Percentiles rank a stretch among this genome's conserved stretches.
Evolutionary conservation across 2,888 invertebrate genomes (phyloP).

Genomic region (Azorinus chamasolen): DNA sequence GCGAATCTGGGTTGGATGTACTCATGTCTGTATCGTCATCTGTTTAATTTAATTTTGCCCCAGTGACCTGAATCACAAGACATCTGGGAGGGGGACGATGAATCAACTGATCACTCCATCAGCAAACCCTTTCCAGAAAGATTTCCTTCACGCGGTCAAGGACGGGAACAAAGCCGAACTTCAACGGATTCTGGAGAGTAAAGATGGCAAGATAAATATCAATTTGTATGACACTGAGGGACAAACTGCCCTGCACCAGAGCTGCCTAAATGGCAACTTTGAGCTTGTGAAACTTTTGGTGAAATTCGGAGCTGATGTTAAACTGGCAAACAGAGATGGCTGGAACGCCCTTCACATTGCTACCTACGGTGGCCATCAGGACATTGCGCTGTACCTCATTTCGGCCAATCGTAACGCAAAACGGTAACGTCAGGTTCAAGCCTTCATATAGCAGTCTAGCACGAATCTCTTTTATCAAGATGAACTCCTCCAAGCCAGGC

Average conservation of each 20-base stretch:
- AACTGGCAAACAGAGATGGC: conserved; percentile 86
- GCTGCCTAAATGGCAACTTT: conserved; percentile 86
- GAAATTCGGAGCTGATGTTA: conserved; percentile 86
- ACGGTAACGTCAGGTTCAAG: conserved; percentile 28
- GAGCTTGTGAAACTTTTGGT: conserved; percentile 86
- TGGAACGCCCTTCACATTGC: conserved; percentile 86
- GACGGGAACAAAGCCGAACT: conserved; percentile 84
- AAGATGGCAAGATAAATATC: conserved; percentile 85
- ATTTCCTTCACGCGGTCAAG: conserved; percentile 84
- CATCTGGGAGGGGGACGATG: conserved; percentile 18
- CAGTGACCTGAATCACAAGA: background rate
- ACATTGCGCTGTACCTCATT: conserved; percentile 83
- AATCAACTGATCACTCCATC: conserved; percentile 52
- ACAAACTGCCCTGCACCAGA: conserved; percentile 86
- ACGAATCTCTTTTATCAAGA: background rate
- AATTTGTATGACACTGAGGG: conserved; percentile 86
- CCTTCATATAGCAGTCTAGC: background rate
- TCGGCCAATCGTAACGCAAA: conserved; percentile 65
- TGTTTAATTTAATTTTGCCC: background rate
- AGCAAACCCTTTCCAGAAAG: conserved; percentile 78
- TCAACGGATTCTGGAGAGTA: conserved; percentile 82
- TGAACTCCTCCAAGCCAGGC: no score
- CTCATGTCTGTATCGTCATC: background rate
- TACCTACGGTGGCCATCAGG: conserved; percentile 85
- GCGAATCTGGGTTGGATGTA: background rate